A percentile compares a stretch with the other conserved stretches of the same genome.
Evolutionary conservation across 2,113 vertebrate species (phyloP).

Genomic region (Psittacara wagleri): DNA sequence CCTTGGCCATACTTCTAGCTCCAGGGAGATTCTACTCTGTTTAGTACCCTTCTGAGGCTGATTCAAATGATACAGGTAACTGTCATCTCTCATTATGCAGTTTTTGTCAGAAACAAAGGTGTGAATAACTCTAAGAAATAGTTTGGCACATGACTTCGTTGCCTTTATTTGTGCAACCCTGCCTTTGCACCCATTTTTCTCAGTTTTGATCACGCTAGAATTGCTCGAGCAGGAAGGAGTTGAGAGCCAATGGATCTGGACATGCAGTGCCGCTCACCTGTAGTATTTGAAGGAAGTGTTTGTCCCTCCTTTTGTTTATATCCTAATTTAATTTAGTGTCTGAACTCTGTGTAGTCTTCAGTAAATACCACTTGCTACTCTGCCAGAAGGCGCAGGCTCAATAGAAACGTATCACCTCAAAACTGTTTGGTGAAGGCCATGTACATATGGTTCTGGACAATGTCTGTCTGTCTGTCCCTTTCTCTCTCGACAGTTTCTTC

Average conservation of each 20-base stretch:
- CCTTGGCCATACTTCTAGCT: background rate
- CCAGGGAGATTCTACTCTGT: background rate
- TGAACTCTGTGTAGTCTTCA: background rate
- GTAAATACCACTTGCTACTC: background rate
- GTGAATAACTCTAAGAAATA: background rate
- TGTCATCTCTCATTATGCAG: background rate
- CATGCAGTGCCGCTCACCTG: background rate
- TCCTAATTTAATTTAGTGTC: background rate
- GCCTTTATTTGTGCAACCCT: constrained; percentile 14
- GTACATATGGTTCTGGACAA: constrained; percentile 5
- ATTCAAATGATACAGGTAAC: background rate
- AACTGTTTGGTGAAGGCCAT: constrained; percentile 39
- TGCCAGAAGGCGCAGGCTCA: background rate
- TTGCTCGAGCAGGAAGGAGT: background rate
- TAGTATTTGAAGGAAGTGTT: background rate
- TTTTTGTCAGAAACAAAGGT: background rate
- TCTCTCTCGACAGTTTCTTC: constrained; percentile 42
- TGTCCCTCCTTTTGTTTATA: background rate
- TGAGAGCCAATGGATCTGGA: background rate
- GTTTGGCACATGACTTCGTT: background rate
- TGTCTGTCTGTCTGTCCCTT: background rate
- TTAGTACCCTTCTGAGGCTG: background rate
- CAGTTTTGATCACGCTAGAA: background rate
- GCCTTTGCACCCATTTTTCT: background rate
- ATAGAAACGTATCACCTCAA: background rate